These are phyloP conservation scores for Drosophila paulistorum DNA, from an alignment of 1,140 invertebrate species.

Conservation along the genomic window DNA sequence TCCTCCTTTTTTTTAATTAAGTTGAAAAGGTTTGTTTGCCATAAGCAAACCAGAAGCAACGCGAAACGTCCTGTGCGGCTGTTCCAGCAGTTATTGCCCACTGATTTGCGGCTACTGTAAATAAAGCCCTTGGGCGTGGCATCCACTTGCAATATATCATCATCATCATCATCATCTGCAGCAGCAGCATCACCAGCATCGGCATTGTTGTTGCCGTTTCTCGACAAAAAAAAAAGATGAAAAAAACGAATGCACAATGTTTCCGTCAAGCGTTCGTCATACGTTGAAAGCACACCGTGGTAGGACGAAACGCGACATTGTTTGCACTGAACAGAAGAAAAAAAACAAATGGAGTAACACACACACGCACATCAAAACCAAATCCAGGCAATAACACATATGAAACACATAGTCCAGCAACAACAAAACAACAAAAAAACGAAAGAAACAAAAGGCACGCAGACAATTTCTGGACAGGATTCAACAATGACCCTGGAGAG, in stretches of 20 bases:
- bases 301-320: slow-evolving; percentile 39
- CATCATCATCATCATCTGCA: slow-evolving; percentile 39
- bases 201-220: slow-evolving; percentile 16
- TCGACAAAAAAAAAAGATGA: slow-evolving; percentile 5
- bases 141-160: slow-evolving; percentile 63
- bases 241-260: slow-evolving; percentile 47
- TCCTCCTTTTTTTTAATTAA: slow-evolving; percentile 62
- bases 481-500: slow-evolving; percentile 1
- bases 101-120: slow-evolving; percentile 73
- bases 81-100: slow-evolving; percentile 59
- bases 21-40: slow-evolving; percentile 62
- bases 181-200: background rate
- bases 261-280: slow-evolving; percentile 57
- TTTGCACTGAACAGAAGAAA: slow-evolving; percentile 36
- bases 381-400: slow-evolving; percentile 49
- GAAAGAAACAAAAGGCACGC: slow-evolving; percentile 62
- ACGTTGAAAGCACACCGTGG: slow-evolving; percentile 39
- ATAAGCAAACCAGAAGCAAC: slow-evolving; percentile 37
- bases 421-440: slow-evolving; percentile 7
- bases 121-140: slow-evolving; percentile 64
- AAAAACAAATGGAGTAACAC: slow-evolving; percentile 32
- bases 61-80: background rate
- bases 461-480: slow-evolving; percentile 52
- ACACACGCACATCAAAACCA: slow-evolving; percentile 14
- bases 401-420: slow-evolving; percentile 15